A percentile compares a stretch with the other conserved stretches of the same genome.
These are phyloP conservation scores for Aldrovandia affinis DNA, from an alignment of 2,797 vertebrate species.

Conservation along the genomic window DNA sequence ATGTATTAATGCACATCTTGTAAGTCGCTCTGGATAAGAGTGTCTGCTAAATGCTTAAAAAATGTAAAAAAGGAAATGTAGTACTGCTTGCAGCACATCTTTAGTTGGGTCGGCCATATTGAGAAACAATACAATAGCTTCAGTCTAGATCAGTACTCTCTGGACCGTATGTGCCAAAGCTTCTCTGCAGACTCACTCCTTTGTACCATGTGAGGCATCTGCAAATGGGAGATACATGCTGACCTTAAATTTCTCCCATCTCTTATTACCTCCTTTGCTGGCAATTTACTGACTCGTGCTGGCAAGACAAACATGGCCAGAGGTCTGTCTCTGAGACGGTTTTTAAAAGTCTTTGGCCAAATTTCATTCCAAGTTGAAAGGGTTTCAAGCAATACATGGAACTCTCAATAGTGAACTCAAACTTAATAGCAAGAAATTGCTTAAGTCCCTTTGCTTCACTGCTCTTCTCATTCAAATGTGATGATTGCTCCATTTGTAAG, in stretches of 20 bases:
- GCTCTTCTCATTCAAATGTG: neutral
- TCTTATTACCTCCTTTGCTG: neutral
- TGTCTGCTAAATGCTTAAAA: too few species aligned
- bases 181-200: neutral
- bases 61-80: too few species aligned
- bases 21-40: too few species aligned
- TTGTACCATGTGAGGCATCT: neutral
- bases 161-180: neutral
- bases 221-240: neutral
- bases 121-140: neutral
- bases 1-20: too few species aligned
- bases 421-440: neutral
- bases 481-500: neutral
- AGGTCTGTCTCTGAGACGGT: neutral
- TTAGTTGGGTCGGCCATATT: neutral
- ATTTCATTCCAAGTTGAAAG: constrained; percentile 14
- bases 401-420: neutral
- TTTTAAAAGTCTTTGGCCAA: constrained; percentile 12
- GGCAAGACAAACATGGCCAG: neutral
- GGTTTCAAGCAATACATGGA: neutral
- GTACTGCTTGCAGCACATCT: neutral
- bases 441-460: neutral
- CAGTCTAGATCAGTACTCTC: neutral
- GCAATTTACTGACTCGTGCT: neutral
- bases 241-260: constrained; percentile 11